Conservation (phyloP, 2,888 invertebrate genomes). For the Argyra leucocephala region DNA sequence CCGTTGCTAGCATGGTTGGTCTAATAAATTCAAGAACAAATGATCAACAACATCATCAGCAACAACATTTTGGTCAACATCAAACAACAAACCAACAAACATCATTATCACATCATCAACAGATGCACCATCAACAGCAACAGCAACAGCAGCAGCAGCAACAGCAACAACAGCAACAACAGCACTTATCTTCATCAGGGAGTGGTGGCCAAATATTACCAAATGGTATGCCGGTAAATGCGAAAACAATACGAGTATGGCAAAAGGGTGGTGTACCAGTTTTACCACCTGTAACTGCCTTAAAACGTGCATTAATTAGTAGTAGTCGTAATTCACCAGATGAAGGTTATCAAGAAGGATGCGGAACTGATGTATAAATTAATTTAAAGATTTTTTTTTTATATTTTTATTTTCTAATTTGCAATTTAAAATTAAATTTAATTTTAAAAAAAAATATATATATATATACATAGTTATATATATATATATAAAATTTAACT, state of each 20-base stretch:
- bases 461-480: no score
- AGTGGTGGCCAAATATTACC: constrained; percentile 30
- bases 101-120: not conserved
- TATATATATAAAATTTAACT: no score
- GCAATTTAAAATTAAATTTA: no score
- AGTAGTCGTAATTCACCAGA: constrained; percentile 79
- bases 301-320: constrained; percentile 73
- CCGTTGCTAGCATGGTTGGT: constrained; percentile 6
- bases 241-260: constrained; percentile 79
- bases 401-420: not conserved
- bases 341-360: constrained; percentile 86
- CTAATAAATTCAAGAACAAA: constrained; percentile 1
- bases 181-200: constrained; percentile 27
- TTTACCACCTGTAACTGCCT: constrained; percentile 72
- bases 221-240: constrained; percentile 48
- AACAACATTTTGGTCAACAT: constrained; percentile 17
- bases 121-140: constrained; percentile 28
- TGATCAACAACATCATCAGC: constrained; percentile 19
- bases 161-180: constrained; percentile 20
- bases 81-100: constrained; percentile 17
- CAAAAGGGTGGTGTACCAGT: constrained; percentile 75
- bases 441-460: no score
- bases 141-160: constrained; percentile 23
- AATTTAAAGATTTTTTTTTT: not conserved
- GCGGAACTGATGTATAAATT: constrained; percentile 77